Evolutionary conservation across 1,140 invertebrate genomes (phyloP).

Genomic region (Drosophila eugracilis): DNA sequence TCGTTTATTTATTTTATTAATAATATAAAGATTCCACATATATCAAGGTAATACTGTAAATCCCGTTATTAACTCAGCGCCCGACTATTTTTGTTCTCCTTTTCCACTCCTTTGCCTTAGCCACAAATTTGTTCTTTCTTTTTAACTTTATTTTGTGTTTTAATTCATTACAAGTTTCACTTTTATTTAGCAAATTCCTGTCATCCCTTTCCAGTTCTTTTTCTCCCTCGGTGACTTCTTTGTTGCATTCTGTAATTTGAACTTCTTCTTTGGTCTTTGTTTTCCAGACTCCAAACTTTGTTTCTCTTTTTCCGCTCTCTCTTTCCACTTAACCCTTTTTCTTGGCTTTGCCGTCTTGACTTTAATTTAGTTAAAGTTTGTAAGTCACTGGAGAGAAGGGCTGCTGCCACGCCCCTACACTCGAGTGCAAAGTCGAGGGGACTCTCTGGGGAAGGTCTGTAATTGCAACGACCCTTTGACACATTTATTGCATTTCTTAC

Average conservation of each 20-base stretch:
- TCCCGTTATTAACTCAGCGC: not conserved
- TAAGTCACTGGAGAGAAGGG: conserved; percentile 13
- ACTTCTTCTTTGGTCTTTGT: conserved; percentile 50
- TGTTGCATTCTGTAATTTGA: conserved; percentile 79
- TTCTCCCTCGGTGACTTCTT: conserved; percentile 37
- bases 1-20: too few species aligned
- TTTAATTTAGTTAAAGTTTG: conserved; percentile 60
- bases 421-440: conserved; percentile 11
- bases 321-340: conserved; percentile 18
- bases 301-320: not conserved
- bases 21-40: too few species aligned
- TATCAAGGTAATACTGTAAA: conserved; percentile 6
- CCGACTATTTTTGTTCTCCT: not conserved
- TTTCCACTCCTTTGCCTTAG: too few species aligned
- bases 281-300: conserved; percentile 51
- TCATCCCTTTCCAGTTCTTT: conserved; percentile 18
- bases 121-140: not conserved
- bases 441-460: not conserved
- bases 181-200: conserved; percentile 69
- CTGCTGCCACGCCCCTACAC: conserved; percentile 3
- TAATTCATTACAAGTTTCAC: conserved; percentile 65
- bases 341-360: conserved; percentile 35
- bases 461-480: conserved; percentile 45
- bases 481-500: conserved; percentile 63
- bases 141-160: conserved; percentile 30